Evolutionary conservation across 2,113 vertebrate species (phyloP), one percentile per base, ranked within the genome.

Genomic region (Morone saxatilis): DNA sequence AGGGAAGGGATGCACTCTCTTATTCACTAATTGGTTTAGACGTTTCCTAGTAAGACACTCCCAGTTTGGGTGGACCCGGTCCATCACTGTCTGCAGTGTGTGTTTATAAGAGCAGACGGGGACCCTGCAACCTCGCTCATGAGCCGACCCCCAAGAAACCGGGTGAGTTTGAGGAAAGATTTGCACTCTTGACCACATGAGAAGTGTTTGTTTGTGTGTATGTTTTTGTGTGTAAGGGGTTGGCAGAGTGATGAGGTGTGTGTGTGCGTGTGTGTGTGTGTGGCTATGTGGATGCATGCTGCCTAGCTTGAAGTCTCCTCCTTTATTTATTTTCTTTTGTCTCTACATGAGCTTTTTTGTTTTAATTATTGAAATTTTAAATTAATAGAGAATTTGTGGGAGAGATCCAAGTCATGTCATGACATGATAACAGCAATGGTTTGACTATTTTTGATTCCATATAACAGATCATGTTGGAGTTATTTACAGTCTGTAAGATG

Each of bases 21-120:
- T 88, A 62, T 87, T 95, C 87, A 88, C 95, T 96, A 94, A 97
- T 95, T 95, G 96, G 95, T 95, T 95, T 96, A 96, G 95, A 95
- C 74, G 61, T 93, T 91, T 93, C 61, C 79, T 89, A 77, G 80
- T 94, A 92, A 77, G 97, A 97, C 97, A 96, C 98, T 96, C 96
- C 97, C 96, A 96, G 95, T 95, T 93, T 93, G 95, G 95, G 95
- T 95, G 94, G 94, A 93, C 87, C 92, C 62, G 65, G 85, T 88
- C 60, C 88, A 80, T 79, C 57, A 56, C 86, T 79, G 84, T 80
- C 86, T 69, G 84, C 92, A 92, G 86, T 90, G 83, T 82, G 92
- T 91, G 86, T 94, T 93, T 96, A 95, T 95, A 96, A 96, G 93
- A 84, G 87, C 81, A 40, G 90, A 78, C 75, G 77, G 86, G 69